Conservation (phyloP, 2,797 vertebrate genomes). For the Sternotherus odoratus region DNA sequence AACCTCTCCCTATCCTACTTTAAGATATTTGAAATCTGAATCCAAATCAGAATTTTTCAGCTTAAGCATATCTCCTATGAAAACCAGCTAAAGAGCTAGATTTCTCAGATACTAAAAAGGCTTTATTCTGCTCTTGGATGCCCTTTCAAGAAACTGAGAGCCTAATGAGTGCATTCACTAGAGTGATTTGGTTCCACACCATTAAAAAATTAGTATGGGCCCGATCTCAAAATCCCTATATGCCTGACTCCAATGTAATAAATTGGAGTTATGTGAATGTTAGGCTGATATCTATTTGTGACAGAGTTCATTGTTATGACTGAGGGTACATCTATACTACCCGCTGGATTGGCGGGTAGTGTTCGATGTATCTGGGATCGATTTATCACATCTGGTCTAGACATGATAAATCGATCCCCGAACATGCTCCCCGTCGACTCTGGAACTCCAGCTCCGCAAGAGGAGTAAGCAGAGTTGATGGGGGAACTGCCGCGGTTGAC, state of each 20-base stretch:
- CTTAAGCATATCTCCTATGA: neutral
- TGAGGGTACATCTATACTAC: too few relatives aligned
- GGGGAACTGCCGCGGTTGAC: too few relatives aligned
- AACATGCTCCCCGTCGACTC: too few relatives aligned
- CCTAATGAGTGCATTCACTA: neutral
- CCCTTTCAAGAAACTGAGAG: neutral
- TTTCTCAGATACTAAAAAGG: neutral
- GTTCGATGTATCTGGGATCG: too few relatives aligned
- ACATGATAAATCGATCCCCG: too few relatives aligned
- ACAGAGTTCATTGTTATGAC: neutral
- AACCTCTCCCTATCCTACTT: neutral
- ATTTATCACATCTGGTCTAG: too few relatives aligned
- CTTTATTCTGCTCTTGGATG: fast-evolving
- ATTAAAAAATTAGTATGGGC: neutral
- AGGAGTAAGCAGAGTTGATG: too few relatives aligned
- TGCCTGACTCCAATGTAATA: neutral
- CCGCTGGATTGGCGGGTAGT: too few relatives aligned
- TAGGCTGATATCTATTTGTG: neutral
- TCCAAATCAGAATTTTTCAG: neutral
- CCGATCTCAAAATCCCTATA: neutral
- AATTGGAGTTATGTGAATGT: neutral
- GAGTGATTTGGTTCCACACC: neutral
- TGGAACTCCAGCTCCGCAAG: too few relatives aligned
- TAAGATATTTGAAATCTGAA: neutral
- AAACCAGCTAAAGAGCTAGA: neutral